phyloP scores from a whole-genome alignment of 2,888 invertebrate genomes.

The Sipunculus nudus region DNA sequence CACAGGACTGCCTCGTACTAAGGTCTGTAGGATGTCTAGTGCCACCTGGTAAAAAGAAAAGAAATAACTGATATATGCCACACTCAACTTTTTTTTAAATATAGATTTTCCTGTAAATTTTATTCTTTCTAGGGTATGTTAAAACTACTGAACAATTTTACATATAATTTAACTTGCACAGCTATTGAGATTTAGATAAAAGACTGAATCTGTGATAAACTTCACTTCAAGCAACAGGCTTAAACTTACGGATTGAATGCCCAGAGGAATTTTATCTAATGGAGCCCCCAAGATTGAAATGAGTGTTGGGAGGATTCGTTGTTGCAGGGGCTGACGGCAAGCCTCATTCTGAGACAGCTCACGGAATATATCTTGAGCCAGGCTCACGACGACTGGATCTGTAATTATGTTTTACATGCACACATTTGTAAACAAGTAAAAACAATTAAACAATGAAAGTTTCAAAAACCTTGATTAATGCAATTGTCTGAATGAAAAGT shows the following conservation, averaged over 20 bases:
- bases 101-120: too few species aligned
- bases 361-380: conserved; percentile 75
- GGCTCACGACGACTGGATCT: conserved; percentile 74
- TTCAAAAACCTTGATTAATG: too few species aligned
- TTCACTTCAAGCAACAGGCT: too few species aligned
- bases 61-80: neutral
- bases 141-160: too few species aligned
- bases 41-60: conserved; percentile 67
- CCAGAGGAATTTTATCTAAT: conserved; percentile 65
- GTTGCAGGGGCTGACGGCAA: conserved; percentile 73
- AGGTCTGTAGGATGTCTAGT: conserved; percentile 74
- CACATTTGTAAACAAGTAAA: too few species aligned
- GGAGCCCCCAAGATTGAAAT: conserved; percentile 71
- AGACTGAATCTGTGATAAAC: too few species aligned
- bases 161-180: too few species aligned
- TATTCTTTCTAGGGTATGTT: too few species aligned
- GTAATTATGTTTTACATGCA: too few species aligned
- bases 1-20: conserved; percentile 73
- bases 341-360: conserved; percentile 73
- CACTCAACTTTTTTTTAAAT: too few species aligned
- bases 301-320: conserved; percentile 75
- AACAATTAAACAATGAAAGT: too few species aligned
- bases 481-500: too few species aligned
- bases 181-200: neutral
- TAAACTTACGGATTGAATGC: conserved; percentile 65